phyloP scores from a whole-genome alignment of 1,140 invertebrate genomes.

The Nasonia vitripennis region DNA sequence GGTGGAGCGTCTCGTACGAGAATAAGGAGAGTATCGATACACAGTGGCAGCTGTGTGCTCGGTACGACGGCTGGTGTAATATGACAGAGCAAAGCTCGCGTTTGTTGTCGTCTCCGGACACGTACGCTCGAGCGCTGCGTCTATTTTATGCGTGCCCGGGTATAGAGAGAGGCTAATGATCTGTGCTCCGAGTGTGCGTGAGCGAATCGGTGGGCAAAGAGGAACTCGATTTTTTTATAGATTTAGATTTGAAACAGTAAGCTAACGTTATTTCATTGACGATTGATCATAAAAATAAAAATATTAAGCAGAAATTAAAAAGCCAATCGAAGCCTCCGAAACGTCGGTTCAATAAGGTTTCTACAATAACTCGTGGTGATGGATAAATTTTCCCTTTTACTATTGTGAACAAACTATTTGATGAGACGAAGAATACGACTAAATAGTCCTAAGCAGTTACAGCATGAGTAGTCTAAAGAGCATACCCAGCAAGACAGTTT shows the following conservation, averaged over 20 bases:
- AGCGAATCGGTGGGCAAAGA: background rate
- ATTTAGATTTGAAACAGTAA: background rate
- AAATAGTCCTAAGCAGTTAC: too few species aligned
- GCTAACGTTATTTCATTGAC: too few species aligned
- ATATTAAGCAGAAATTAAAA: too few species aligned
- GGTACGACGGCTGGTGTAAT: conserved; percentile 51
- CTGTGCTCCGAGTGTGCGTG: background rate
- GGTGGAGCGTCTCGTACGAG: background rate
- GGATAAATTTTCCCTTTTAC: too few species aligned
- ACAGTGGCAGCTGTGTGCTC: conserved; percentile 10
- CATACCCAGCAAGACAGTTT: too few species aligned
- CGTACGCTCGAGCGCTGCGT: conserved; percentile 61
- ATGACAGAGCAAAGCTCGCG: conserved; percentile 49
- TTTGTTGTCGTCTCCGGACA: conserved; percentile 62
- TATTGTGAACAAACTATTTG: too few species aligned
- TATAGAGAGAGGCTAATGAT: conserved; percentile 58
- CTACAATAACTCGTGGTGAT: too few species aligned
- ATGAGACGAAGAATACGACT: too few species aligned
- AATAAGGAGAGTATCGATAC: background rate
- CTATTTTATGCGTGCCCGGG: conserved; percentile 59
- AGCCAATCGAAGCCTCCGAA: too few species aligned
- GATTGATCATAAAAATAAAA: too few species aligned
- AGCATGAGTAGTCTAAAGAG: too few species aligned
- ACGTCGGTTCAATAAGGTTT: too few species aligned
- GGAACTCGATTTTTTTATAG: background rate